Base-by-base conservation (phyloP, 1,140 invertebrate species). In the Nasonia vitripennis region DNA sequence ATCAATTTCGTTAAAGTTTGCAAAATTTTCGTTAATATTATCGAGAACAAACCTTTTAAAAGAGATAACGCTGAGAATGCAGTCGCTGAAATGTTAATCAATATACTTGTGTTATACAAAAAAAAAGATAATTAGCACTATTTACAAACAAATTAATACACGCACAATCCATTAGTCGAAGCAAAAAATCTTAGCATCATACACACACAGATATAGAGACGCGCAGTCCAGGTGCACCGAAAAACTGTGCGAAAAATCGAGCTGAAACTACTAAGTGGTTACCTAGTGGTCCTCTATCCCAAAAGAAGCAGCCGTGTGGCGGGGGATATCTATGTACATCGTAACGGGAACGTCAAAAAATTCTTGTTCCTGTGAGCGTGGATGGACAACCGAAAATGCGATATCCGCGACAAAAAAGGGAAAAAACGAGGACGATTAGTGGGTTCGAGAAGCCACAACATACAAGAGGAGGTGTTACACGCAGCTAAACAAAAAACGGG, bases 51-150 rank as follows among this genome's bases (percentile, higher is more conserved):
- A 85, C 51, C 51, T 80, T 62, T 62, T 79, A 67, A 71, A 62
- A 73, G 17, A 80, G 48, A 78, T 51, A 75, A 80, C 27, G 78
- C 62, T 67, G 78, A 62, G 55, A 80, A 75, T 85, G 77, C 37
- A 81, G 78, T 41, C n/a, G 70, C 78, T 85, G 78, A 84, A 84
- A 81, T 74, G 68, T 80, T 81, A 81, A 85, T 84, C 12, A 79
- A 84, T 55, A 51, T 51, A 55, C 12, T 62, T n/a, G 51, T 81
- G 20, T 80, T 81, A 81, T 67, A 81, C n/a, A 85, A 80, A 74
- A 82, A 84, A 84, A 7, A 45, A 45, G 9, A 37, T 45, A 45
- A 48, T 75, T 79, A 73, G 45, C 70, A 41, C 31, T 73, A 79
- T 73, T 5, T 45, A 78, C 45, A 37, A 73, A 70, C 79, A 62